Evolutionary conservation across 2,113 vertebrate species (phyloP).

Genomic region (Manacus vitellinus): DNA sequence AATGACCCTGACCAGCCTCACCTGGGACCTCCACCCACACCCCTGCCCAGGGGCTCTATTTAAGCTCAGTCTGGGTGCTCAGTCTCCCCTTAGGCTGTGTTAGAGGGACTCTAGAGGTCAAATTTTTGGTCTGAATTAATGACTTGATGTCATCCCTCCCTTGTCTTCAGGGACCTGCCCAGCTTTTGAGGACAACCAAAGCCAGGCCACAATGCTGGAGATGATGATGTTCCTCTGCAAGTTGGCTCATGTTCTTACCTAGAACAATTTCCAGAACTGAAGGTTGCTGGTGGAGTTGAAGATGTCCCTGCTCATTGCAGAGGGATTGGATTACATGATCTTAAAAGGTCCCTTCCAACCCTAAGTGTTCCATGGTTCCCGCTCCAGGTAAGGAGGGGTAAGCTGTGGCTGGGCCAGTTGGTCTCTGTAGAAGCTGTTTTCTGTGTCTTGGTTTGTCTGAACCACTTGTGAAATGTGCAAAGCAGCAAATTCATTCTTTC

Average conservation of each 20-base stretch:
- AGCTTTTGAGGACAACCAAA: not conserved
- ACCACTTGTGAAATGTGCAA: no score
- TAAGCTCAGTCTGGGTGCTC: not conserved
- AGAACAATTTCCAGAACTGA: fast-evolving
- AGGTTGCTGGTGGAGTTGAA: fast-evolving
- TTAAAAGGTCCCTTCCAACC: not conserved
- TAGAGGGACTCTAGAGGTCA: not conserved
- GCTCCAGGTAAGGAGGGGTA: fast-evolving
- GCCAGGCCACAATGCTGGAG: fast-evolving
- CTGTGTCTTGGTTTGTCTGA: fast-evolving
- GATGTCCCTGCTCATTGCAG: not conserved
- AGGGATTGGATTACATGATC: not conserved
- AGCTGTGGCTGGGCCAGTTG: not conserved
- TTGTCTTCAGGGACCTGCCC: fast-evolving
- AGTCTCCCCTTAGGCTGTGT: fast-evolving
- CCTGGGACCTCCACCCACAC: not conserved
- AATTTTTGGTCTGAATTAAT: fast-evolving
- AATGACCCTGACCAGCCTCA: not conserved
- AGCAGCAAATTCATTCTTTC: not conserved
- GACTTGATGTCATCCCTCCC: no score
- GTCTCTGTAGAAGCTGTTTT: not conserved
- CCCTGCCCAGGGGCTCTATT: not conserved
- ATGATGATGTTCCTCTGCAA: fast-evolving
- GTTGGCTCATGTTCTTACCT: fast-evolving
- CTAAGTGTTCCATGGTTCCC: fast-evolving